phyloP scores from a whole-genome alignment of 2,888 invertebrate species.

The Caenorhabditis sp. region DNA sequence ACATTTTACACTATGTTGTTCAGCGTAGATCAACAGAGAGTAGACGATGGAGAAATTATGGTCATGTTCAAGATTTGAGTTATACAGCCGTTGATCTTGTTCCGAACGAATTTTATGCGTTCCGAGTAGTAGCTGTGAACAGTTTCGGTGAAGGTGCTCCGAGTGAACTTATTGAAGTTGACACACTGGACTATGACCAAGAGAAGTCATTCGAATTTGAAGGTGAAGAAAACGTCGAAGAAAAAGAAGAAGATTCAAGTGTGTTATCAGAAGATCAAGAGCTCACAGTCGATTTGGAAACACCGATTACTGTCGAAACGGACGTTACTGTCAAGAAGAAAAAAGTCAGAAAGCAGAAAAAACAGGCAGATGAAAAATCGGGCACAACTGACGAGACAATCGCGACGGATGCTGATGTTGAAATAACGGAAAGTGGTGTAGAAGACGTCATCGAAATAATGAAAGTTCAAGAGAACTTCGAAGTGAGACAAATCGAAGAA shows the following conservation, averaged over 20 bases:
- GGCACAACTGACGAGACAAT: too few relatives aligned
- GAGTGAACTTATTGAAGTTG: slow-evolving; percentile 42
- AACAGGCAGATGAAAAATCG: too few relatives aligned
- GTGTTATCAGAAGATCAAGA: neutral
- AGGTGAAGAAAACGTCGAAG: slow-evolving; percentile 18
- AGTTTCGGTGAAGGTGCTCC: slow-evolving; percentile 47
- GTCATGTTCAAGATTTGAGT: slow-evolving; percentile 22
- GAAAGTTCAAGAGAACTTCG: too few relatives aligned
- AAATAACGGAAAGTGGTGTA: too few relatives aligned
- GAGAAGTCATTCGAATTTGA: slow-evolving; percentile 29
- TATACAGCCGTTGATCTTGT: slow-evolving; percentile 48
- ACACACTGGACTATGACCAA: slow-evolving; percentile 37
- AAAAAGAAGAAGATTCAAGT: neutral
- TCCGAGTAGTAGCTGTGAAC: slow-evolving; percentile 51
- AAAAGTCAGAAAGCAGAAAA: too few relatives aligned
- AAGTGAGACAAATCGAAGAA: too few relatives aligned
- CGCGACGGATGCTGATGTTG: too few relatives aligned
- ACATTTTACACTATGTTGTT: slow-evolving; percentile 39
- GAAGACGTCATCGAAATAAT: too few relatives aligned
- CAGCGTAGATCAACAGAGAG: slow-evolving; percentile 53
- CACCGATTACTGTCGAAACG: too few relatives aligned
- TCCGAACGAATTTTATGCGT: slow-evolving; percentile 54
- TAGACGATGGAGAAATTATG: slow-evolving; percentile 50
- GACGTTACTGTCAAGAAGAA: too few relatives aligned
- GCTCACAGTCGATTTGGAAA: too few relatives aligned